These are phyloP conservation scores for Peromyscus maniculatus DNA, from an alignment of 2,113 vertebrate genomes.

Conservation along the genomic window DNA sequence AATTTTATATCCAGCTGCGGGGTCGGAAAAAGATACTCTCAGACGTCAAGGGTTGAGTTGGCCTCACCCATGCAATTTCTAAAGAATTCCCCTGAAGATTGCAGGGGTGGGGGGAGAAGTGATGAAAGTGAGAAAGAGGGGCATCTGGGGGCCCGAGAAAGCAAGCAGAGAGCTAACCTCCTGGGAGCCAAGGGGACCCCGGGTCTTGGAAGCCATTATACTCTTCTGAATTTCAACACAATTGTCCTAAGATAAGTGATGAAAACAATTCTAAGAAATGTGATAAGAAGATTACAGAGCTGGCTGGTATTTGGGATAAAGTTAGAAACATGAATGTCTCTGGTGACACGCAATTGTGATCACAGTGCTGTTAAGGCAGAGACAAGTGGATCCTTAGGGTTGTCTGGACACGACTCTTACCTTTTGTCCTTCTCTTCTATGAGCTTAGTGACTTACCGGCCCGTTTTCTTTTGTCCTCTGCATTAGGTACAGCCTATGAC, in stretches of 20 bases:
- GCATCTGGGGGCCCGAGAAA: neutral
- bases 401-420: neutral
- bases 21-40: neutral
- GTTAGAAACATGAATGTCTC: neutral
- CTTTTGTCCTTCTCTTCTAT: neutral
- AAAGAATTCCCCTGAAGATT: neutral
- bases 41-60: neutral
- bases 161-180: neutral
- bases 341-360: neutral
- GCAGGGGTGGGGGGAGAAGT: rapidly evolving
- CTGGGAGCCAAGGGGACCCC: neutral
- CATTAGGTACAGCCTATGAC: neutral
- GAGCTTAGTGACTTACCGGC: neutral
- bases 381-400: neutral
- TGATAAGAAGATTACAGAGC: neutral
- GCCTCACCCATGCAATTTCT: neutral
- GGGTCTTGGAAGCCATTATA: slow-evolving; percentile 5
- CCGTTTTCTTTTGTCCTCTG: neutral
- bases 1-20: neutral
- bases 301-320: neutral
- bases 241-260: neutral
- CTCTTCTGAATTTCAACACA: slow-evolving; percentile 15
- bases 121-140: neutral
- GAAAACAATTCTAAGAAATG: neutral
- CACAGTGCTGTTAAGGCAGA: neutral